These are phyloP conservation scores for Cardiocondyla obscurior DNA, from an alignment of 1,140 invertebrate genomes.

Conservation along the genomic window DNA sequence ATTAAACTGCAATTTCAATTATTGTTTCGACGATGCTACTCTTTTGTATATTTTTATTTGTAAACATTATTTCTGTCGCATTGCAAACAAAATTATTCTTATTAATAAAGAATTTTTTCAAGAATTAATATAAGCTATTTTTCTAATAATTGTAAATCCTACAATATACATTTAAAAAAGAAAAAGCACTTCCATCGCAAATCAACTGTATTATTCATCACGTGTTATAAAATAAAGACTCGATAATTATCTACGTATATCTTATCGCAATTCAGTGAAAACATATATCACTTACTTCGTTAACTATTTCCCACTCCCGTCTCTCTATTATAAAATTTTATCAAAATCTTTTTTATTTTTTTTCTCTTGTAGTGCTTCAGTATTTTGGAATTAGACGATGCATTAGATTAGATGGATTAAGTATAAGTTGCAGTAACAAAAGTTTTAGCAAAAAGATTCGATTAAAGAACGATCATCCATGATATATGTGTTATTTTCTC, in stretches of 20 bases:
- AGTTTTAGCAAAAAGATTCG: neutral
- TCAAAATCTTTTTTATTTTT: neutral
- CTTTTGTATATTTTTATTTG: neutral
- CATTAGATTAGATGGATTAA: neutral
- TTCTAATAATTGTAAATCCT: conserved; percentile 1
- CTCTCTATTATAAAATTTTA: neutral
- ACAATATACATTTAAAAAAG: neutral
- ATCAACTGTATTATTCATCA: neutral
- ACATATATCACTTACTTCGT: neutral
- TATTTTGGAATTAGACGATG: neutral
- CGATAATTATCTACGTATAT: neutral
- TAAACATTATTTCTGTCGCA: neutral
- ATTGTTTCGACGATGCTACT: neutral
- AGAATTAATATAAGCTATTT: neutral
- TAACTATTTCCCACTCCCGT: neutral
- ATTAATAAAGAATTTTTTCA: conserved; percentile 32
- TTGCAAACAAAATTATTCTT: neutral
- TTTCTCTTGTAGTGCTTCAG: neutral
- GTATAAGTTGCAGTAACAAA: neutral
- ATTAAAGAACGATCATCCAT: neutral
- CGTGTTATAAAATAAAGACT: neutral
- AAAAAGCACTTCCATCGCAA: neutral
- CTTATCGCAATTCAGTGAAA: neutral
- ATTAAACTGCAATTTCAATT: neutral
- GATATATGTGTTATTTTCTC: neutral